phyloP scores from a whole-genome alignment of 2,797 vertebrate genomes.

The Sebastolobus altivelis region DNA sequence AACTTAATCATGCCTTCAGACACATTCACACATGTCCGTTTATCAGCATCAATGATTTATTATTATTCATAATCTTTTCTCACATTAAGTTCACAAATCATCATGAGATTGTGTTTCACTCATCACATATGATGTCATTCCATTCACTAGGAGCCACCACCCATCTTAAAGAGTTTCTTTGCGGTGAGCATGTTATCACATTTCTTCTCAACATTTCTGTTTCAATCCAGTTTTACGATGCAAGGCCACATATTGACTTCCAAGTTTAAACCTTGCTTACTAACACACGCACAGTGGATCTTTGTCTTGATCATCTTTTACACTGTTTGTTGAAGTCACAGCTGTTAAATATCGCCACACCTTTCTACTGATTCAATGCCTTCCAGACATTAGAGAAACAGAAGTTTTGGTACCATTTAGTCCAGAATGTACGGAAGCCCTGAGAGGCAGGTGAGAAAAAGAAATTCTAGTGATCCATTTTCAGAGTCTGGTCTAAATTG shows the following conservation, averaged over 20 bases:
- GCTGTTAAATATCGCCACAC: not conserved
- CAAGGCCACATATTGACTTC: not conserved
- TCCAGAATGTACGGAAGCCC: not conserved
- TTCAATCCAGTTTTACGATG: not conserved
- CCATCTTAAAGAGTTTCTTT: slow-evolving; percentile 65
- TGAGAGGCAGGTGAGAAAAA: not conserved
- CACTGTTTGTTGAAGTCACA: not conserved
- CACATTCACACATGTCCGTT: not conserved
- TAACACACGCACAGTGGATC: not conserved
- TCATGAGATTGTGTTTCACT: slow-evolving; percentile 31
- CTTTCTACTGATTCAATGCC: not conserved
- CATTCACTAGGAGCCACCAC: slow-evolving; percentile 73
- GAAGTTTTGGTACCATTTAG: not conserved
- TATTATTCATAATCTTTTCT: slow-evolving; percentile 11
- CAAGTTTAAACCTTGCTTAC: not conserved
- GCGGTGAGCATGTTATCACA: slow-evolving; percentile 66
- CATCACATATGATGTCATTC: slow-evolving; percentile 45
- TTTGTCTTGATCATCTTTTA: not conserved
- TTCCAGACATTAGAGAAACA: not conserved
- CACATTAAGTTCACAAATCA: slow-evolving; percentile 10
- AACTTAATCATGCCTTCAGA: slow-evolving; percentile 36
- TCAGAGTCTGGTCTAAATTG: not conserved
- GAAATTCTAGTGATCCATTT: not conserved
- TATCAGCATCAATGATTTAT: slow-evolving; percentile 35
- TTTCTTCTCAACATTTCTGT: slow-evolving; percentile 8